Evolutionary conservation across 2,113 vertebrate species (phyloP).

Genomic region (Rhineura floridana): DNA sequence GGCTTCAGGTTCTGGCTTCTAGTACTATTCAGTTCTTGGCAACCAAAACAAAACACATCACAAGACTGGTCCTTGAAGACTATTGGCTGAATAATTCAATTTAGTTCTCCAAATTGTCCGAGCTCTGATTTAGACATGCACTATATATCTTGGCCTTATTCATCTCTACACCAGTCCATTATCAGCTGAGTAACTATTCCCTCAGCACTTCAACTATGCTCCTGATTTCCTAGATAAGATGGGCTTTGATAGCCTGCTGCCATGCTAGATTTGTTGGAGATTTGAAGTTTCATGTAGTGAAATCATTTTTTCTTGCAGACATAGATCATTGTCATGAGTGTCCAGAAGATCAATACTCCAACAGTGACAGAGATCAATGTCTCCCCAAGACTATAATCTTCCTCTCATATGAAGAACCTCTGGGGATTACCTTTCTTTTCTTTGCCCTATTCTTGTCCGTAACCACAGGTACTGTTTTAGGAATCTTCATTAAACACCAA

Average conservation of each 20-base stretch:
- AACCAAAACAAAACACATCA: too few relatives aligned
- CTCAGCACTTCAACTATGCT: background rate
- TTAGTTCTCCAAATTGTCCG: background rate
- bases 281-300: background rate
- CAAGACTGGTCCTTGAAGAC: background rate
- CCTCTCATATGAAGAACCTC: background rate
- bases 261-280: background rate
- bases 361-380: background rate
- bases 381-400: background rate
- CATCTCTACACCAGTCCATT: background rate
- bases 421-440: background rate
- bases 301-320: background rate
- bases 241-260: background rate
- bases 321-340: background rate
- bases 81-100: background rate
- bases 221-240: background rate
- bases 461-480: background rate
- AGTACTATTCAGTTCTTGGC: too few relatives aligned
- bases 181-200: background rate
- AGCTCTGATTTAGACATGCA: background rate
- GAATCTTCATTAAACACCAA: background rate
- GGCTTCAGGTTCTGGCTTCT: too few relatives aligned
- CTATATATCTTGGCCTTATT: background rate
- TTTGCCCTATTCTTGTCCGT: background rate
- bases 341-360: conserved; percentile 8